Evolutionary conservation across 2,113 vertebrate genomes (phyloP).

Genomic region (Leptobrachium ailaonicum): DNA sequence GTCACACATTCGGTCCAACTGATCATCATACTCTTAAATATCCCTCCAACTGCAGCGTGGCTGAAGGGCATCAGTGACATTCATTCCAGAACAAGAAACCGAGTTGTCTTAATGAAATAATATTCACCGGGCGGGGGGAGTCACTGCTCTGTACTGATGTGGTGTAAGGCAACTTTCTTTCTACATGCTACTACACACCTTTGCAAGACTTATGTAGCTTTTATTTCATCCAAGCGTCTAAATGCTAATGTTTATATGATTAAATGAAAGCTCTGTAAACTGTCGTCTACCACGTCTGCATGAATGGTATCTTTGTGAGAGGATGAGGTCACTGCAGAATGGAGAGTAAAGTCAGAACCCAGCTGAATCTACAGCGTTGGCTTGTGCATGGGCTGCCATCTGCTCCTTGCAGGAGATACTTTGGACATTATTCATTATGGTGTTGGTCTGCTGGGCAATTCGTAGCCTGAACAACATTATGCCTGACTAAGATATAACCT

Average conservation of each 20-base stretch:
- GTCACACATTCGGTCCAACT: background rate
- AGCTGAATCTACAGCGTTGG: slow-evolving; percentile 81
- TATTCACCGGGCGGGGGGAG: background rate
- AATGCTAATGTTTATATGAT: slow-evolving; percentile 80
- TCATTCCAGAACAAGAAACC: background rate
- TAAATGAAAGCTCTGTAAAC: slow-evolving; percentile 89
- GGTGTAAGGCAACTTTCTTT: slow-evolving; percentile 21
- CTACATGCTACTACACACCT: slow-evolving; percentile 41
- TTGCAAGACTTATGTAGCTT: slow-evolving; percentile 64
- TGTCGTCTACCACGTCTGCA: slow-evolving; percentile 77
- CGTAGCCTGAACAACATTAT: background rate
- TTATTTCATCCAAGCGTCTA: slow-evolving; percentile 71
- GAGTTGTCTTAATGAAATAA: background rate
- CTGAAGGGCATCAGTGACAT: background rate
- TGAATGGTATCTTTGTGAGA: slow-evolving; percentile 95
- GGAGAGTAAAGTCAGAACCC: slow-evolving; percentile 89
- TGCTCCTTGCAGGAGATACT: slow-evolving; percentile 34
- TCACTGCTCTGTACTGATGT: slow-evolving; percentile 13
- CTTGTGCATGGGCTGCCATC: slow-evolving; percentile 44
- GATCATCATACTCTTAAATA: background rate
- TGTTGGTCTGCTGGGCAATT: slow-evolving; percentile 17
- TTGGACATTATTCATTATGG: slow-evolving; percentile 41
- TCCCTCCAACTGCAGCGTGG: background rate
- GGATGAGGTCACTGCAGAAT: slow-evolving; percentile 90
- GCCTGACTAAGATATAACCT: slow-evolving; percentile 1